Percentiles rank a stretch among this genome's conserved stretches.
Conservation (phyloP, 2,888 invertebrate species). For the Proisotoma minuta region DNA sequence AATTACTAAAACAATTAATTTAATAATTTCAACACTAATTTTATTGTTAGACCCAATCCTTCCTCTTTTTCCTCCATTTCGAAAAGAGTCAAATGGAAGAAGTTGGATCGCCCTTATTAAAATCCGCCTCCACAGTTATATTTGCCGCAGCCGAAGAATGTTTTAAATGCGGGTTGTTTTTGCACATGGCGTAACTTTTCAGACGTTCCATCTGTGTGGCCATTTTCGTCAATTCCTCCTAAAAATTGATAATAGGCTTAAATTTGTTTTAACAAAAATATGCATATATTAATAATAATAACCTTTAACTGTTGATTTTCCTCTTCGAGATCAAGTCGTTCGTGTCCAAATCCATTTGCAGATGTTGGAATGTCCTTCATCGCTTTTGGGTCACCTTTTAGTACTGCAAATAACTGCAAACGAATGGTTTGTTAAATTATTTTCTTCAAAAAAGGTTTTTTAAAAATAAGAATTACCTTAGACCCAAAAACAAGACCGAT, state of each 20-base stretch:
- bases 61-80: no score
- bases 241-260: constrained; percentile 42
- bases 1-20: no score
- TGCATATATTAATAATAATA: constrained; percentile 28
- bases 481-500: constrained; percentile 77
- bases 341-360: constrained; percentile 44
- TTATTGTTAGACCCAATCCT: no score
- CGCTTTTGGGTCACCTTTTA: constrained; percentile 58
- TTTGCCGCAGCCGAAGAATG: constrained; percentile 49
- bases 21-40: no score
- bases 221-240: constrained; percentile 87
- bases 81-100: constrained; percentile 44
- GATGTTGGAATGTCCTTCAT: constrained; percentile 44
- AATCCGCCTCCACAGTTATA: constrained; percentile 32
- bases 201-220: constrained; percentile 89
- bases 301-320: constrained; percentile 89
- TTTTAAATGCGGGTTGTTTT: constrained; percentile 82
- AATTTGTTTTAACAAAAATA: no score
- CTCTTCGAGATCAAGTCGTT: constrained; percentile 74
- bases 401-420: constrained; percentile 67
- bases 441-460: not conserved
- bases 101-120: constrained; percentile 34
- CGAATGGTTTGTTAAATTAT: not conserved
- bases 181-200: constrained; percentile 90
- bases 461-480: constrained; percentile 59